Conservation (phyloP, 1,140 invertebrate genomes). For the Tetragnatha versicolor region DNA sequence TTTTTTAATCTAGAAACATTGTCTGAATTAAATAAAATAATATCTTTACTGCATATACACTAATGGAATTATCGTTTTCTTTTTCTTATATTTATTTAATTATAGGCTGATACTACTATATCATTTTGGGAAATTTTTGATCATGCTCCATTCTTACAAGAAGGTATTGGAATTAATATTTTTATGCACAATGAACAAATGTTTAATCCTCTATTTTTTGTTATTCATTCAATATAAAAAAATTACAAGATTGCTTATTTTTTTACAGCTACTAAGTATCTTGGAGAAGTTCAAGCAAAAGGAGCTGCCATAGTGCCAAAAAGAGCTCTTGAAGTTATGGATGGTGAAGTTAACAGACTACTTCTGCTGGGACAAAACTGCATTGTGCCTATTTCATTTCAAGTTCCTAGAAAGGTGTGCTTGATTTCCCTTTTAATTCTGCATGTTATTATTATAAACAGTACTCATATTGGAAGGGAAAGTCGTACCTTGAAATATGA, state of each 20-base stretch:
- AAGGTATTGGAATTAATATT: constrained; percentile 68
- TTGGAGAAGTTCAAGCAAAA: constrained; percentile 76
- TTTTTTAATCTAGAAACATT: too few relatives aligned
- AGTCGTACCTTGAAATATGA: too few relatives aligned
- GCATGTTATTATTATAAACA: too few relatives aligned
- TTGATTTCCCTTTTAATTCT: too few relatives aligned
- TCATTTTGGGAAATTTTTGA: constrained; percentile 85
- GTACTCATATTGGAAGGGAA: too few relatives aligned
- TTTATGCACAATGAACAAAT: neutral
- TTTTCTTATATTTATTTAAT: too few relatives aligned
- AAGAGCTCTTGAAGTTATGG: constrained; percentile 89
- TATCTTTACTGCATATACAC: too few relatives aligned
- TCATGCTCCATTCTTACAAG: constrained; percentile 81
- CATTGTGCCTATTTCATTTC: constrained; percentile 90
- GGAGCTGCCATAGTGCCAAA: constrained; percentile 91
- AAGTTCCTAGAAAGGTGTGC: constrained; percentile 87
- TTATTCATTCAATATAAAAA: too few relatives aligned
- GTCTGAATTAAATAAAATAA: too few relatives aligned
- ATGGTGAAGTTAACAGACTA: constrained; percentile 90
- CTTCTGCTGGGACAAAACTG: constrained; percentile 82
- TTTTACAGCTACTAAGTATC: constrained; percentile 59
- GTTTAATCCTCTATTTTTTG: neutral
- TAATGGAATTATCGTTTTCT: too few relatives aligned
- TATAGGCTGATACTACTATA: constrained; percentile 80
- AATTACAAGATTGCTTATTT: too few relatives aligned